Conservation (phyloP, 2,797 vertebrate genomes). For the Tenualosa ilisha region DNA sequence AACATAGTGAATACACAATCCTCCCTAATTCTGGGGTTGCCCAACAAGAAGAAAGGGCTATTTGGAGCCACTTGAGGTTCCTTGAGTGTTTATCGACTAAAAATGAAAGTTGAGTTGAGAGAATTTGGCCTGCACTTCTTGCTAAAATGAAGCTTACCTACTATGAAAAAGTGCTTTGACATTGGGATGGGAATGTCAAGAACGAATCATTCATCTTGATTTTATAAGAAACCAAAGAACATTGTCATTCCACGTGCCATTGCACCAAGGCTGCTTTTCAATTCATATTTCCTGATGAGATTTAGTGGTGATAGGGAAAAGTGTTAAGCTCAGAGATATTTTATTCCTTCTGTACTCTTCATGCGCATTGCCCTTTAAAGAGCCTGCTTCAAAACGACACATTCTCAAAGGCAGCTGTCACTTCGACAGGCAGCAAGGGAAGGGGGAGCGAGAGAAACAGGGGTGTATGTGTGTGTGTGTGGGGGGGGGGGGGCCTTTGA, state of each 20-base stretch:
- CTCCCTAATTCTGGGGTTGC: background rate
- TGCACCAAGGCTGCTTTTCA: constrained; percentile 51
- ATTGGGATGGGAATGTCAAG: constrained; percentile 1
- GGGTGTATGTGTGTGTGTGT: constrained; percentile 56
- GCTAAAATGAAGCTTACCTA: background rate
- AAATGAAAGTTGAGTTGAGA: background rate
- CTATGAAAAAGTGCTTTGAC: constrained; percentile 11
- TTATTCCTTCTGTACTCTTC: constrained; percentile 60
- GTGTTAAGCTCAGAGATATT: constrained; percentile 48
- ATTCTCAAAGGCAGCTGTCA: constrained; percentile 67
- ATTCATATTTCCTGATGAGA: constrained; percentile 64
- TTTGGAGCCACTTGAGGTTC: background rate
- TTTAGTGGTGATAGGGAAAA: constrained; percentile 64
- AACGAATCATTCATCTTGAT: background rate
- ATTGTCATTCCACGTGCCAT: background rate
- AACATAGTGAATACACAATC: too few species aligned
- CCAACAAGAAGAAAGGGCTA: background rate
- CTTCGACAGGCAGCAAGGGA: constrained; percentile 60
- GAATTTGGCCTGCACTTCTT: too few species aligned
- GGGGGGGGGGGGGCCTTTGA: constrained; percentile 68
- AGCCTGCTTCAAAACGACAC: constrained; percentile 71
- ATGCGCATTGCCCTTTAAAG: constrained; percentile 68
- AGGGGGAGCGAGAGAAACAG: constrained; percentile 30
- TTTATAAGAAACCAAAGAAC: background rate
- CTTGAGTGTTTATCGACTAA: background rate